A percentile compares a stretch with the other conserved stretches of the same genome.
Conservation (phyloP, 2,113 vertebrate genomes). For the Semicossyphus pulcher region DNA sequence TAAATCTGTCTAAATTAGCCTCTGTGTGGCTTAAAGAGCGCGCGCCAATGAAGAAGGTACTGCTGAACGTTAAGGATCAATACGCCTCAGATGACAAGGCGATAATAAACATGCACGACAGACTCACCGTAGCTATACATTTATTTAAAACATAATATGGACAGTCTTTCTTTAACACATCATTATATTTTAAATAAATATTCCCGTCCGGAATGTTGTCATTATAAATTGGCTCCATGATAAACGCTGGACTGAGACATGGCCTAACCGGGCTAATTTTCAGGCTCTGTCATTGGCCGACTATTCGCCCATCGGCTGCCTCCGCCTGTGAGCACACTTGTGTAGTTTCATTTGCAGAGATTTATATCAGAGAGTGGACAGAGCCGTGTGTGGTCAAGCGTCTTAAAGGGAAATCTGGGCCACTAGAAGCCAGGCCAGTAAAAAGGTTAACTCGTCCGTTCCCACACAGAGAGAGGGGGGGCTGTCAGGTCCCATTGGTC, state of each 20-base stretch:
- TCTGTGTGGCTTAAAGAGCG: not conserved
- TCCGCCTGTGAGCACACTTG: conserved; percentile 19
- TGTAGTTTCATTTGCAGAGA: conserved; percentile 51
- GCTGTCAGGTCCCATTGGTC: conserved; percentile 25
- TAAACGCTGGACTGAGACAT: conserved; percentile 28
- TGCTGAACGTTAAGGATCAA: conserved; percentile 12
- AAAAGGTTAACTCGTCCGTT: conserved; percentile 39
- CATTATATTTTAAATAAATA: not conserved
- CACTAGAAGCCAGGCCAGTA: conserved; percentile 29
- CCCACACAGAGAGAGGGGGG: not conserved
- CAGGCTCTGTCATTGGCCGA: conserved; percentile 48
- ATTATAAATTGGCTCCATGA: not conserved
- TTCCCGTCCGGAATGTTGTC: not conserved
- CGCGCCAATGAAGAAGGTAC: not conserved
- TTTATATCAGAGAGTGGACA: conserved; percentile 22
- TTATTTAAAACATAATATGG: not conserved
- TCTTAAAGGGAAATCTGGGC: conserved; percentile 48
- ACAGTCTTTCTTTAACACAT: not conserved
- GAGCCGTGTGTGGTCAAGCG: conserved; percentile 47
- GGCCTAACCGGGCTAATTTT: conserved; percentile 69
- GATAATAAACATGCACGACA: conserved; percentile 16
- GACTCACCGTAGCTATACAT: not conserved
- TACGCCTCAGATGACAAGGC: conserved; percentile 35
- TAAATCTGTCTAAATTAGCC: conserved; percentile 19
- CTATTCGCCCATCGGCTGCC: conserved; percentile 23